These are phyloP conservation scores for Papilio demoleus DNA, from an alignment of 2,888 invertebrate species.

Conservation along the genomic window DNA sequence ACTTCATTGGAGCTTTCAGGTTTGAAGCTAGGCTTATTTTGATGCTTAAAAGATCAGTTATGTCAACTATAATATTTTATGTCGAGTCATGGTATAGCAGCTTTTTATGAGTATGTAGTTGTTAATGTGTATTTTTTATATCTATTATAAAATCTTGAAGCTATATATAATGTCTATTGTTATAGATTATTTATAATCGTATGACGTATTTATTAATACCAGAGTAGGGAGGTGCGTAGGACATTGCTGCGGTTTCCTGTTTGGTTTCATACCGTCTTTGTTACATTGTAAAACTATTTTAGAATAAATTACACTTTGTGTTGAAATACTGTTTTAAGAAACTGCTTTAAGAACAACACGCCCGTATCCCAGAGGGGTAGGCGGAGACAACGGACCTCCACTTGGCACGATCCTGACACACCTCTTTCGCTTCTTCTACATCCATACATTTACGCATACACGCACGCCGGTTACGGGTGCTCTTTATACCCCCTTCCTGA, in stretches of 20 bases:
- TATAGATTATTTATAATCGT: neutral
- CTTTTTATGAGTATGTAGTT: neutral
- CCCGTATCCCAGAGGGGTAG: neutral
- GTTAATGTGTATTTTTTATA: neutral
- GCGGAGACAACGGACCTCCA: too few species aligned
- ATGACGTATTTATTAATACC: constrained; percentile 23
- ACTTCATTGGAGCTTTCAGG: too few species aligned
- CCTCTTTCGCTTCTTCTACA: too few species aligned
- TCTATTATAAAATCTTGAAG: constrained; percentile 5
- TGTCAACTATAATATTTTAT: too few species aligned
- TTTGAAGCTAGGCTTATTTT: too few species aligned
- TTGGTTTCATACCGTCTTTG: constrained; percentile 4
- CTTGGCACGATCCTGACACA: too few species aligned
- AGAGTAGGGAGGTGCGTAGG: neutral
- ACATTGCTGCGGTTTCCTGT: constrained; percentile 35
- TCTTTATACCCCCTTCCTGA: too few species aligned
- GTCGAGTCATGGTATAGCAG: neutral
- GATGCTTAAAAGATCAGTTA: too few species aligned
- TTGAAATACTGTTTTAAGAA: neutral
- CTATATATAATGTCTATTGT: constrained; percentile 9
- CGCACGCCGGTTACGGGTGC: too few species aligned
- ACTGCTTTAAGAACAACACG: neutral
- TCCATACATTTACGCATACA: too few species aligned
- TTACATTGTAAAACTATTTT: constrained; percentile 1
- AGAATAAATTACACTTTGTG: neutral